Evolutionary conservation across 2,113 vertebrate species (phyloP), one percentile per base, ranked within the genome.

Genomic region (Phoxinus phoxinus): DNA sequence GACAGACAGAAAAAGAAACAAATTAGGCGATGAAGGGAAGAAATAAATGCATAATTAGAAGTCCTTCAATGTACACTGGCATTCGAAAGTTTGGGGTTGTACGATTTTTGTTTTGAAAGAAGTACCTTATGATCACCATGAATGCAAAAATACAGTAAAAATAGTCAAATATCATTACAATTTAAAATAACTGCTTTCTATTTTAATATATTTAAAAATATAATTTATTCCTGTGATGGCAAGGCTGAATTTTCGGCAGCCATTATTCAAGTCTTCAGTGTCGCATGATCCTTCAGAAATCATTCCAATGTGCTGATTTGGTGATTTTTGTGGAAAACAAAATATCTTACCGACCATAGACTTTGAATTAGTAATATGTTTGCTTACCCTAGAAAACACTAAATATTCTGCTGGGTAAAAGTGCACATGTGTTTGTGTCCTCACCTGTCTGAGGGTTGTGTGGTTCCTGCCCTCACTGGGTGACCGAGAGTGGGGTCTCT

Each of bases 401-500:
- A 41, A 41, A 41, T 41, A 12, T n/a, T 71, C 10, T 41, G 21
- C 21, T 32, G 27, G n/a, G 37, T 19, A 59, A 81, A 12, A 32
- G 41, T 59, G 27, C 37, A 48, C 41, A 32, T 17, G 84, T 85
- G 46, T 83, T 48, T 59, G n/a, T 51, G 51, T 84, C 32, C 69
- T 67, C 74, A 67, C 71, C 58, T 77, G 58, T 74, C 53, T 86
- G 6, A 63, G 59, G 30, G 74, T 8, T 7, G 61, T 77, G 61
- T 83, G 74, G 32, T n/a, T 67, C 59, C 53, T 81, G n/a, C 67
- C 12, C n/a, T 81, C 77, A 56, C 72, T 98, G 15, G 98, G 97
- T 2, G 98, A 98, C 46, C 94, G 94, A 85, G 97, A 97, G 85
- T 89, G 93, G 0, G 61, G 94, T 81, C 93, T 94, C 85, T 99